Conservation (phyloP, 2,113 vertebrate species). For the Hippocampus comes region DNA sequence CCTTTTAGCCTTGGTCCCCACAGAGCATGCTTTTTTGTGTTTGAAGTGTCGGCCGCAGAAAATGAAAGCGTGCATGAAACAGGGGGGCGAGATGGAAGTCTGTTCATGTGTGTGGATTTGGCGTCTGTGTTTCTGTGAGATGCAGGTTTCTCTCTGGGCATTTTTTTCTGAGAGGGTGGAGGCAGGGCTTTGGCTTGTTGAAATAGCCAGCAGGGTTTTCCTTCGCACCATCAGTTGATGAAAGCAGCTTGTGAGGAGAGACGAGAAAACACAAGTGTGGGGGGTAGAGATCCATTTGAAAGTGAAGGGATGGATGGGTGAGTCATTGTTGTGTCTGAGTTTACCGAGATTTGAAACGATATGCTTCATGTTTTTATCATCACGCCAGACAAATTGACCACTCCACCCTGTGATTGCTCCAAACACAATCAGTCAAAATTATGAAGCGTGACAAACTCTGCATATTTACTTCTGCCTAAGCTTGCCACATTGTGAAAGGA, state of each 20-base stretch:
- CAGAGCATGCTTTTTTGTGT: conserved; percentile 79
- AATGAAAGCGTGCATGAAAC: conserved; percentile 70
- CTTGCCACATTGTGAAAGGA: conserved; percentile 39
- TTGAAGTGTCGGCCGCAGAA: conserved; percentile 76
- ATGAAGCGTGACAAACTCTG: conserved; percentile 4
- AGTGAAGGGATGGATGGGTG: conserved; percentile 44
- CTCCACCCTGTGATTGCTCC: conserved; percentile 6
- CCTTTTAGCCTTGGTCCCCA: conserved; percentile 69
- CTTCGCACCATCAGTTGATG: conserved; percentile 59
- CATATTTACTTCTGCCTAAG: conserved; percentile 35
- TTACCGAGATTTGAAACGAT: conserved; percentile 31
- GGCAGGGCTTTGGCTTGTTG: conserved; percentile 25
- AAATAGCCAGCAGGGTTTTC: conserved; percentile 63
- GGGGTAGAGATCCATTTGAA: conserved; percentile 59
- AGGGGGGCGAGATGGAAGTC: conserved; percentile 51
- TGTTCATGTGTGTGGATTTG: conserved; percentile 33
- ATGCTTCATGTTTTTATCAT: conserved; percentile 28
- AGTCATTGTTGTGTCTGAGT: conserved; percentile 49
- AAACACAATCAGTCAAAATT: conserved; percentile 14
- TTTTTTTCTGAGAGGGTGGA: conserved; percentile 28
- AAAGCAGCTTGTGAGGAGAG: conserved; percentile 50
- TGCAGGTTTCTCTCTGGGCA: conserved; percentile 48
- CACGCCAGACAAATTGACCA: conserved; percentile 25
- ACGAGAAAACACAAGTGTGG: conserved; percentile 39
- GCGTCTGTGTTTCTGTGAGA: conserved; percentile 43